Base-by-base conservation (phyloP, 53 echinoderm and acorn worm genomes). In the Hippasteria phrygiana region DNA sequence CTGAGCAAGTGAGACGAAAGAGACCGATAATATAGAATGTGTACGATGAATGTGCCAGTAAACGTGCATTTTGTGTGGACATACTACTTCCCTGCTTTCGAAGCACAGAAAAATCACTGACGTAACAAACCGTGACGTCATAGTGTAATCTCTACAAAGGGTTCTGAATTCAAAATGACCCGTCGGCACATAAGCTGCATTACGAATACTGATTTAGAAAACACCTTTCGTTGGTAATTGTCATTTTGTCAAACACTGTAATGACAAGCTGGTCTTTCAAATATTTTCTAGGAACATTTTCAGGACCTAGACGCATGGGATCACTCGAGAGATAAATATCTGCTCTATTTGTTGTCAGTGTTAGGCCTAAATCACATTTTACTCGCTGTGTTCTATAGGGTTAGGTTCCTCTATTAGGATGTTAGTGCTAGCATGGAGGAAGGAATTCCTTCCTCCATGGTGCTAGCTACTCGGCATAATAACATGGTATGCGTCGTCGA, bases 401-500 rank as follows among this genome's bases (percentile, higher is more conserved):
- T 63, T 41, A 34, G 1, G 5, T 80, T 59, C 22, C 27, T 8
- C 13, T 75, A 14, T 74, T 12, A 14, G 32, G 41, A 29, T 43
- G 66, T 63, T 80, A 80, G 80, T 28, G 37, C 80, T 80, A 39
- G 16, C 47, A 64, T n/a, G n/a, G n/a, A n/a, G n/a, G n/a, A n/a
- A n/a, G n/a, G n/a, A n/a, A n/a, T n/a, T n/a, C n/a, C n/a, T n/a
- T n/a, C n/a, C n/a, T n/a, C n/a, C n/a, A n/a, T n/a, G n/a, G n/a
- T n/a, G n/a, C n/a, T n/a, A n/a, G n/a, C 33, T 81, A 81, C 45
- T 20, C 63, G 34, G 63, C 59, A 81, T 43, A 81, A 18, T 76
- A 43, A 63, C 80, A 80, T 29, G 45, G 81, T 41, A 45, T 81
- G 66, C 81, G 20, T 81, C 43, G 81, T 81, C 81, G 64, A 65